A percentile compares a stretch with the other conserved stretches of the same genome.
These are phyloP conservation scores for Syngnathoides biaculeatus DNA, from an alignment of 2,113 vertebrate genomes.

Conservation along the genomic window DNA sequence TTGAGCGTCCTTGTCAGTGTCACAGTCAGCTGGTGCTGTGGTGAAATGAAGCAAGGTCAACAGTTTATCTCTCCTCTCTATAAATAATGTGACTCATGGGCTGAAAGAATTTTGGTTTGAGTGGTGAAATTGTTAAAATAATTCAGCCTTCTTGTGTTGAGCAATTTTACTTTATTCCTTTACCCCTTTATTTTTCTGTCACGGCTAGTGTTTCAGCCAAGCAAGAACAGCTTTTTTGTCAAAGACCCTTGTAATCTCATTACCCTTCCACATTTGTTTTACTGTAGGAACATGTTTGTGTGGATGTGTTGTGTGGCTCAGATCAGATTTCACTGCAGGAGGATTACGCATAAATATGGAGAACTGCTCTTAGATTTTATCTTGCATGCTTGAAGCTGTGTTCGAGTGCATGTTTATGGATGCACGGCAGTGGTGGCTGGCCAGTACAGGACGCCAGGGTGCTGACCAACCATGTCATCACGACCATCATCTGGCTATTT, in stretches of 20 bases:
- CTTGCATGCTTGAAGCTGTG: not conserved
- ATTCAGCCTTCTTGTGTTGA: constrained; percentile 26
- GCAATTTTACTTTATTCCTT: constrained; percentile 2
- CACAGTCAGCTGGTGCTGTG: constrained; percentile 46
- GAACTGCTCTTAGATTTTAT: not conserved
- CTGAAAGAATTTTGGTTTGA: constrained; percentile 55
- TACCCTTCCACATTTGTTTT: constrained; percentile 10
- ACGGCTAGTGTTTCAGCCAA: constrained; percentile 42
- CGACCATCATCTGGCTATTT: not conserved
- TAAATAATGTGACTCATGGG: constrained; percentile 69
- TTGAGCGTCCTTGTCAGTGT: constrained; percentile 55
- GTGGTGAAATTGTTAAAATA: not conserved
- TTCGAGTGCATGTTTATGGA: not conserved
- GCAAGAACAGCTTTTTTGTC: constrained; percentile 32
- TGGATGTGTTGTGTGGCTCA: not conserved
- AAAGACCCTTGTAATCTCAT: constrained; percentile 5
- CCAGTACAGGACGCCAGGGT: not conserved
- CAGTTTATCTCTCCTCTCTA: constrained; percentile 64
- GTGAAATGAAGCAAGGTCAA: constrained; percentile 61
- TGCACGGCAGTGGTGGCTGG: not conserved
- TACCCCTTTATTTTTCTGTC: constrained; percentile 21
- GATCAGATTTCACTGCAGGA: not conserved
- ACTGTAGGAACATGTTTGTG: not conserved
- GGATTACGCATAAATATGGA: not conserved
- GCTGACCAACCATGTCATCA: not conserved